phyloP scores from a whole-genome alignment of 2,113 vertebrate species.

The Sebastes schlegelii region DNA sequence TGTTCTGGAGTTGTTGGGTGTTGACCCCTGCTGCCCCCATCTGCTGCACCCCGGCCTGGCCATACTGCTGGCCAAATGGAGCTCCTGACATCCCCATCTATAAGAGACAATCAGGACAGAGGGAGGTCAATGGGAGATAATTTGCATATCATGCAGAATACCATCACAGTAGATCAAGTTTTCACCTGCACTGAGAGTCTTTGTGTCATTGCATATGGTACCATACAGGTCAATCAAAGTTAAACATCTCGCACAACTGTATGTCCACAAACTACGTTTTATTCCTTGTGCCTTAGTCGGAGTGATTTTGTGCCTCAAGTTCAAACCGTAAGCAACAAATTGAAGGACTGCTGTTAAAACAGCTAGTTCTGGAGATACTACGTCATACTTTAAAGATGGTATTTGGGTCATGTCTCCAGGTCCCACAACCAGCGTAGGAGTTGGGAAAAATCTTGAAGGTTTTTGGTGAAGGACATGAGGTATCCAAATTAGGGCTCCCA shows the following conservation, averaged over 20 bases:
- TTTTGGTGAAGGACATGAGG: too few species aligned
- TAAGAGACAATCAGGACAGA: constrained; percentile 62
- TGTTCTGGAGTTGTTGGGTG: constrained; percentile 90
- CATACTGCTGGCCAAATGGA: constrained; percentile 93
- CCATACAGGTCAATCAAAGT: not conserved
- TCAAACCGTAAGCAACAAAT: not conserved
- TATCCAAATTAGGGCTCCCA: too few species aligned
- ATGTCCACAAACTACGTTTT: not conserved
- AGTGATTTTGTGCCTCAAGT: not conserved
- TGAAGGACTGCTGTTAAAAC: not conserved
- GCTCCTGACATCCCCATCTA: constrained; percentile 93
- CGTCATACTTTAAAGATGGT: too few species aligned
- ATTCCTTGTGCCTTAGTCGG: not conserved
- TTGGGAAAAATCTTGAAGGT: too few species aligned
- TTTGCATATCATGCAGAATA: not conserved
- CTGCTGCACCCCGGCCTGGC: constrained; percentile 91
- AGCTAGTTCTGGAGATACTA: too few species aligned
- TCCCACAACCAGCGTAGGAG: too few species aligned
- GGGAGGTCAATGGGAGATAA: constrained; percentile 18
- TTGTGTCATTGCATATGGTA: not conserved
- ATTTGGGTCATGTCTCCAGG: too few species aligned
- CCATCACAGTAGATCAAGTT: not conserved
- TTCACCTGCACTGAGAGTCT: not conserved
- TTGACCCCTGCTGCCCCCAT: constrained; percentile 91
- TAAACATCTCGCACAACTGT: not conserved